Percentiles rank a stretch among this genome's conserved stretches.
Conservation (phyloP, 2,888 invertebrate species). For the Synanthedon vespiformis region DNA sequence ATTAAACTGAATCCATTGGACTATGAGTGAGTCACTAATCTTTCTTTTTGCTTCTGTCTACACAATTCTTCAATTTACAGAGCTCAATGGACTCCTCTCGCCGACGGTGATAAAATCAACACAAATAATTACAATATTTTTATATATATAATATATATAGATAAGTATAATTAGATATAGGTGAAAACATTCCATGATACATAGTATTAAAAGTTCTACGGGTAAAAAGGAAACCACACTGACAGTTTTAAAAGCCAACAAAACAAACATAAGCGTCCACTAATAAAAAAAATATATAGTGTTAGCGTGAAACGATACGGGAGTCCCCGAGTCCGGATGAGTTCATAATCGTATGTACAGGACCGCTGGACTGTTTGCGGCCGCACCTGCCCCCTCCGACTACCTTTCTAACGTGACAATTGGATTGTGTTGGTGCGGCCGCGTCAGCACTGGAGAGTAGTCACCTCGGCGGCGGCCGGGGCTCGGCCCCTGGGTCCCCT, state of each 20-base stretch:
- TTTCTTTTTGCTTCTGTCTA: too few relatives aligned
- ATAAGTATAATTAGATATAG: slow-evolving; percentile 10
- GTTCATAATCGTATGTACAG: slow-evolving; percentile 16
- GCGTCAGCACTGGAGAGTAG: slow-evolving; percentile 1
- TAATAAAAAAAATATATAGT: slow-evolving; percentile 26
- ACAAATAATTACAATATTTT: slow-evolving; percentile 17
- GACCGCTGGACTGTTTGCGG: slow-evolving; percentile 11
- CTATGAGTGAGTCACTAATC: too few relatives aligned
- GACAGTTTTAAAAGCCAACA: slow-evolving; percentile 64
- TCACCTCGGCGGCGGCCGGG: slow-evolving; percentile 7
- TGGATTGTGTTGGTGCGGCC: slow-evolving; percentile 8
- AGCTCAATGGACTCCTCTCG: slow-evolving; percentile 13
- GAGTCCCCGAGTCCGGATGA: slow-evolving; percentile 24
- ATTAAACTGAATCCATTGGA: too few relatives aligned
- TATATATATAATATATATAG: slow-evolving; percentile 8
- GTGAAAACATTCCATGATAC: slow-evolving; percentile 51
- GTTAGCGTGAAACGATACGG: slow-evolving; percentile 46
- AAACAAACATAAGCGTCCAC: slow-evolving; percentile 63
- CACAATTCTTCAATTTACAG: too few relatives aligned
- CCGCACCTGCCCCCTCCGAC: slow-evolving; percentile 8
- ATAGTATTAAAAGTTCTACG: slow-evolving; percentile 45
- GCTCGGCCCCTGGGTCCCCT: slow-evolving; percentile 13
- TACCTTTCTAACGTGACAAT: background rate
- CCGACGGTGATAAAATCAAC: slow-evolving; percentile 2
- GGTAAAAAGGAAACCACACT: slow-evolving; percentile 57